These are phyloP conservation scores for Dryoscopus gambensis DNA, from an alignment of 2,113 vertebrate species.

Conservation along the genomic window DNA sequence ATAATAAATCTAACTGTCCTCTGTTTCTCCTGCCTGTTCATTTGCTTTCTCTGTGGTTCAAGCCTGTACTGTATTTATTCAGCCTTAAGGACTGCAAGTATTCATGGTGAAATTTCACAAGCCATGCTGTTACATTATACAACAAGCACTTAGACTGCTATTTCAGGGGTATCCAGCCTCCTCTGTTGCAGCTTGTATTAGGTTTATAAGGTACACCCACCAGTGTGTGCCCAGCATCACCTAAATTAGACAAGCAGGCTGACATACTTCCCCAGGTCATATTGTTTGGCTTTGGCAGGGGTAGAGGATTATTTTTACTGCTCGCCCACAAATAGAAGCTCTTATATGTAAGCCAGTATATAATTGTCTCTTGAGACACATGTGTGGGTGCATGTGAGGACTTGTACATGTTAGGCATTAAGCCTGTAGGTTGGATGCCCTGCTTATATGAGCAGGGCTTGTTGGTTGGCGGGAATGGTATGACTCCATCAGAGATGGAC, in stretches of 20 bases:
- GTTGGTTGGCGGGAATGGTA: neutral
- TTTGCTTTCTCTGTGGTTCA: neutral
- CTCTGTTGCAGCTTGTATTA: neutral
- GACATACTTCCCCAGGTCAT: neutral
- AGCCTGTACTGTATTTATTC: neutral
- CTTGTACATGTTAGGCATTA: neutral
- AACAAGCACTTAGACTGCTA: neutral
- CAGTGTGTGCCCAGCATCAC: neutral
- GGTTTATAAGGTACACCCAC: neutral
- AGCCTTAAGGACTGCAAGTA: neutral
- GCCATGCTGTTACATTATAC: neutral
- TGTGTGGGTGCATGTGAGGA: neutral
- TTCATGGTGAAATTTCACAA: neutral
- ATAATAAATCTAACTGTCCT: neutral
- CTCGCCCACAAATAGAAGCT: neutral
- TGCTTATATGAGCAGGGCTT: neutral
- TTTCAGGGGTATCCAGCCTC: neutral
- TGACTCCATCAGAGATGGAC: neutral
- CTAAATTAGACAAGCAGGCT: neutral
- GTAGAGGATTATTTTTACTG: neutral
- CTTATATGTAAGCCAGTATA: neutral
- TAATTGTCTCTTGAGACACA: neutral
- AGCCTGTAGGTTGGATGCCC: neutral
- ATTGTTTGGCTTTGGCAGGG: neutral
- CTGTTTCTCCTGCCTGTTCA: neutral